A percentile compares a stretch with the other conserved stretches of the same genome.
phyloP scores from a whole-genome alignment of 2,797 vertebrate species.

The Enteromius fasciolatus region DNA sequence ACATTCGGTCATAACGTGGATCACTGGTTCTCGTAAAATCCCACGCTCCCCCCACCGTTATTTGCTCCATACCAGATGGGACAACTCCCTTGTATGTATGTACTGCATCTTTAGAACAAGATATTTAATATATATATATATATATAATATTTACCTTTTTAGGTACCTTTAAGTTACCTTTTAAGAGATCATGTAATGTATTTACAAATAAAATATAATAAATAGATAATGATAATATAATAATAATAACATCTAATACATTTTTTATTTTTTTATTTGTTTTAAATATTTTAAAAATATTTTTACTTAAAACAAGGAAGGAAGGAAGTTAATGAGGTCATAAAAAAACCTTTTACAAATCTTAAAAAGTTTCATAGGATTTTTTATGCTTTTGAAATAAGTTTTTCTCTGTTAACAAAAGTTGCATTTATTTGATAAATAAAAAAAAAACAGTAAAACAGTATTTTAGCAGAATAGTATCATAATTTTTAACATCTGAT shows the following conservation, averaged over 20 bases:
- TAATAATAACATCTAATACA: not conserved
- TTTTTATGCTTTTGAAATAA: not conserved
- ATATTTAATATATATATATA: not conserved
- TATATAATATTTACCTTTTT: too few species aligned
- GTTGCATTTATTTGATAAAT: too few species aligned
- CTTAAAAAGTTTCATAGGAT: not conserved
- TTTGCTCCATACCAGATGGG: slow-evolving; percentile 23
- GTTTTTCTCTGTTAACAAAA: not conserved
- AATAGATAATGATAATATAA: not conserved
- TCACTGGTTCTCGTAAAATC: slow-evolving; percentile 56
- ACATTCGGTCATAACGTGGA: slow-evolving; percentile 57
- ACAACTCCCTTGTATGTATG: not conserved
- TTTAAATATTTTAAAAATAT: not conserved
- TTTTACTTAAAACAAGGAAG: not conserved
- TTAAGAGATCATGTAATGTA: not conserved
- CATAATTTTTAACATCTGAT: not conserved
- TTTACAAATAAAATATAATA: not conserved
- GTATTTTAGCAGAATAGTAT: not conserved
- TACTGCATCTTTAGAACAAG: not conserved
- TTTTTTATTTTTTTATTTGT: too few species aligned
- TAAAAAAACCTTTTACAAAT: not conserved
- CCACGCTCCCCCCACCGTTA: slow-evolving; percentile 39
- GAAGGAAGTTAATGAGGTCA: not conserved
- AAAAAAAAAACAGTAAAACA: not conserved
- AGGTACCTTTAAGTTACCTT: too few species aligned